phyloP scores from a whole-genome alignment of 2,888 invertebrate genomes.

The Lagria hirta region DNA sequence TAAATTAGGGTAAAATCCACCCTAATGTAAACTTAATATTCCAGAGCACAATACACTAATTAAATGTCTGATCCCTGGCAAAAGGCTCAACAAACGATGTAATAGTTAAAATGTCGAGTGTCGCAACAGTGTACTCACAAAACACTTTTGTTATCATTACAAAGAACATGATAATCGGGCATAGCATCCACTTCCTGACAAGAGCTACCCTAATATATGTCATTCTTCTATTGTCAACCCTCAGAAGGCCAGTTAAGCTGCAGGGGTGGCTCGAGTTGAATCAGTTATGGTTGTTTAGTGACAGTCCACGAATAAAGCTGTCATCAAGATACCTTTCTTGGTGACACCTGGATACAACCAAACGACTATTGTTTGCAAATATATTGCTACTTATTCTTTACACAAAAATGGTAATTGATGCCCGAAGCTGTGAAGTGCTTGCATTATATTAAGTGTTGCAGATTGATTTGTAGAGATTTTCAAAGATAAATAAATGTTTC shows the following conservation, averaged over 20 bases:
- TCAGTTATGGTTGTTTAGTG: conserved; percentile 48
- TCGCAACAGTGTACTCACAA: too few relatives aligned
- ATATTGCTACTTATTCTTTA: conserved; percentile 35
- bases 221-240: conserved; percentile 34
- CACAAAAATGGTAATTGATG: conserved; percentile 21
- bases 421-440: conserved; percentile 10
- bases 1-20: too few relatives aligned
- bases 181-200: too few relatives aligned
- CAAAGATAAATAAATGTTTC: conserved; percentile 10
- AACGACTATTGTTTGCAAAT: conserved; percentile 46
- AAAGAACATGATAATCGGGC: too few relatives aligned
- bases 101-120: too few relatives aligned
- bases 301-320: conserved; percentile 42
- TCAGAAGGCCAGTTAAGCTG: conserved; percentile 20
- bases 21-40: too few relatives aligned
- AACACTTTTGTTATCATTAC: too few relatives aligned
- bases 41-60: too few relatives aligned
- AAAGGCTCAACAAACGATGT: too few relatives aligned
- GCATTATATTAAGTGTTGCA: conserved; percentile 14
- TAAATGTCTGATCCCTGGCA: too few relatives aligned
- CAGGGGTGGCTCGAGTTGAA: conserved; percentile 36
- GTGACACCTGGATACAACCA: conserved; percentile 46
- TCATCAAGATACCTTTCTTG: conserved; percentile 40
- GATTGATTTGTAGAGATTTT: conserved; percentile 16
- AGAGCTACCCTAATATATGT: conserved; percentile 35